Evolutionary conservation across 1,140 invertebrate species (phyloP).

Genomic region (Cherax destructor): DNA sequence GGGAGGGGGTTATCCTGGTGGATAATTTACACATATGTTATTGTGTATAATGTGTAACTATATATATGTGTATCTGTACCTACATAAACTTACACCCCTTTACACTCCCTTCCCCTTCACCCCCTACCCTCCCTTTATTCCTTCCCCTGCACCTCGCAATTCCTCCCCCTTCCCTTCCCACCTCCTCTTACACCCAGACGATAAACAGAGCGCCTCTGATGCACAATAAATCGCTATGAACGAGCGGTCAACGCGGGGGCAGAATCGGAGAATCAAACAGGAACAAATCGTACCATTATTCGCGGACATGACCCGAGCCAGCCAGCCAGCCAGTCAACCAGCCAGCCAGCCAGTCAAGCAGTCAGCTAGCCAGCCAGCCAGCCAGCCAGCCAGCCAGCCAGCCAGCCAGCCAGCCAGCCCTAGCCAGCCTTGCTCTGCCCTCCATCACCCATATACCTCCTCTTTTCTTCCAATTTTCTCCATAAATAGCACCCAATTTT

Average conservation of each 20-base stretch:
- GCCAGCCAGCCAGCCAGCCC: too few species aligned
- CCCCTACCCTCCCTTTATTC: background rate
- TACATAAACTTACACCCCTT: too few species aligned
- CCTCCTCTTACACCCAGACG: background rate
- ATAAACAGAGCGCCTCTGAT: background rate
- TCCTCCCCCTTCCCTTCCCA: too few species aligned
- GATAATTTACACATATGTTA: too few species aligned
- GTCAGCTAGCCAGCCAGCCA: too few species aligned
- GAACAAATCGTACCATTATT: constrained; percentile 5
- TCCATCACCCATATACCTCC: background rate
- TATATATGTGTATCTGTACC: too few species aligned
- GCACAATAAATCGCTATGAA: background rate
- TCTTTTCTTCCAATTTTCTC: background rate
- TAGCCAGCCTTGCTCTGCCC: background rate
- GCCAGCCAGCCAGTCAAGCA: too few species aligned
- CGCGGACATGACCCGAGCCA: background rate
- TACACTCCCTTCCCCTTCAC: too few species aligned
- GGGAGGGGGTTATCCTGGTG: too few species aligned
- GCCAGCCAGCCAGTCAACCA: background rate
- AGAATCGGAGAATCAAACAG: background rate
- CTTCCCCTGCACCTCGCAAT: background rate
- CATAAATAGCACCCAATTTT: too few species aligned
- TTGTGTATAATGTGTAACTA: too few species aligned
- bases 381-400: too few species aligned
- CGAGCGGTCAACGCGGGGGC: background rate